Evolutionary conservation across 2,888 invertebrate genomes (phyloP).

Genomic region (Rhamnusium bicolor): DNA sequence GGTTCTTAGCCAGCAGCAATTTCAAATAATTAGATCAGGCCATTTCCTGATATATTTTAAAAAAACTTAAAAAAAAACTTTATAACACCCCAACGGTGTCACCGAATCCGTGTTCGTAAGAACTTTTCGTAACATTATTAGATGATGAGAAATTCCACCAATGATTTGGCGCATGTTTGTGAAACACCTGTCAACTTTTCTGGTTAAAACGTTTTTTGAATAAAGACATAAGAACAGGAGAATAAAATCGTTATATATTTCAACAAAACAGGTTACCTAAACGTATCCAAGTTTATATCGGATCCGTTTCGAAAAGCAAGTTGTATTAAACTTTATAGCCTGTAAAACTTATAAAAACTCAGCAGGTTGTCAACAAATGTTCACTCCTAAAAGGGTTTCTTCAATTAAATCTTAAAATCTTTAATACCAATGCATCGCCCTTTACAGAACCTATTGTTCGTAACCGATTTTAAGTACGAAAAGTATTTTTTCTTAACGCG

Average conservation of each 20-base stretch:
- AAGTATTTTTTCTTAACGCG: slow-evolving; percentile 13
- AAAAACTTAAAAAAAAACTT: too few species aligned
- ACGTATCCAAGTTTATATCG: slow-evolving; percentile 21
- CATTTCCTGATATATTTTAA: too few species aligned
- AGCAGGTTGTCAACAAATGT: slow-evolving; percentile 56
- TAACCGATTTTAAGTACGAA: slow-evolving; percentile 38
- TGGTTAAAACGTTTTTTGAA: background rate
- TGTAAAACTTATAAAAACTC: slow-evolving; percentile 43
- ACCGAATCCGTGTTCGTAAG: too few species aligned
- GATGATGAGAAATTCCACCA: too few species aligned
- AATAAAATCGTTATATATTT: background rate
- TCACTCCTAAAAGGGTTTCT: slow-evolving; percentile 49
- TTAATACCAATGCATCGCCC: slow-evolving; percentile 51
- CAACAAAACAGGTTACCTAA: background rate
- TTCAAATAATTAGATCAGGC: too few species aligned
- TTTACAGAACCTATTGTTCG: slow-evolving; percentile 41
- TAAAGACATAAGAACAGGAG: background rate
- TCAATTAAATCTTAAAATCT: slow-evolving; percentile 56
- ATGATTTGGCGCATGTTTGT: too few species aligned
- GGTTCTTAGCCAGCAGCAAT: too few species aligned
- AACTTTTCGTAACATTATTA: too few species aligned
- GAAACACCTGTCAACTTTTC: too few species aligned
- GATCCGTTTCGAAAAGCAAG: slow-evolving; percentile 30
- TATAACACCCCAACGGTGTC: too few species aligned
- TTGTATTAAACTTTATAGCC: slow-evolving; percentile 24